Evolutionary conservation across 2,113 vertebrate species (phyloP), one percentile per base, ranked within the genome.

Genomic region (Pandion haliaetus): DNA sequence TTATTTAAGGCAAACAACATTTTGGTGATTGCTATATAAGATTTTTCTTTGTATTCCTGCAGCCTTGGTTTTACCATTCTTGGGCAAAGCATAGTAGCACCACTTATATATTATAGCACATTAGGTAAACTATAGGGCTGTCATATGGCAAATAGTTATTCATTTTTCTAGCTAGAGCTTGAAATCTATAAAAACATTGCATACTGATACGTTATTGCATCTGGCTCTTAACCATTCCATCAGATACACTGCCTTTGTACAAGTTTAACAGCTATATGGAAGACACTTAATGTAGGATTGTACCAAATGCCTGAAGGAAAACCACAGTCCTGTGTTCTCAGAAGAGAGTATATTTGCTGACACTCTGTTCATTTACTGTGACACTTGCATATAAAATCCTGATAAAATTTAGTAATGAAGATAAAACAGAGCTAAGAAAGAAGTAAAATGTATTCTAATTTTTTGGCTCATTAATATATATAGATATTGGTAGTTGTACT

Each of bases 321-420:
- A 79, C 16, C 28, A 52, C 17, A 82, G 21, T 20, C 55, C 49
- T 89, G 9, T 62, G 50, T 29, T 94, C 89, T 57, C 58, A 77
- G 61, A 71, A 86, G 42, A 88, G 12, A 90, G 38, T 94, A 17
- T n/a, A 92, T 94, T 96, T 95, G 40, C 58, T 90, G 57, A 80
- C 86, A 71, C 1, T 2, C 23, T 83, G 84, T 96, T 91, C 44
- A 87, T 82, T 97, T 96, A 49, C 47, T 90, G 49, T 94, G 73
- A 88, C 38, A 90, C 29, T 86, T 90, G 34, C 36, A 66, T 67
- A 77, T 87, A 70, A 94, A 92, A 86, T 44, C 29, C 34, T 65
- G 67, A 93, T 74, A 84, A 93, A 93, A 95, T 93, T 71, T 77
- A 90, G 20, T 58, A 57, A 18, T 42, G n/a, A 44, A 73, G 8